These are phyloP conservation scores for Ctenomys sociabilis DNA, from an alignment of 2,113 vertebrate genomes.

Conservation along the genomic window DNA sequence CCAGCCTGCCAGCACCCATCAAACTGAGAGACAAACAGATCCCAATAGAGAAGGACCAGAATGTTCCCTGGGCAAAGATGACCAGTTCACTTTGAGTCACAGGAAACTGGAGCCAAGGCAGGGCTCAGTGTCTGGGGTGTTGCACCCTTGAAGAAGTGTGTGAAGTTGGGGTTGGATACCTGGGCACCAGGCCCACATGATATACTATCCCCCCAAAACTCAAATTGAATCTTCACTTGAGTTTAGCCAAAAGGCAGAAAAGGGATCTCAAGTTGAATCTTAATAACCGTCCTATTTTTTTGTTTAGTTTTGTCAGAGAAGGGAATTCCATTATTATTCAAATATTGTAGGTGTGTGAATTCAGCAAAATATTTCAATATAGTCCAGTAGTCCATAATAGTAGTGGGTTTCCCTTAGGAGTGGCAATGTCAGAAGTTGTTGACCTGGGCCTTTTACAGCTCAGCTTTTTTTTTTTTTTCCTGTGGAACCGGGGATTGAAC, in stretches of 20 bases:
- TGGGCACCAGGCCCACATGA: not conserved
- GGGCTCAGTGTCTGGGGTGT: not conserved
- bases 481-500: no score
- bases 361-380: no score
- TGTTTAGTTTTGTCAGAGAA: no score
- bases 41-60: not conserved
- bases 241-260: no score
- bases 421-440: no score
- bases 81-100: not conserved
- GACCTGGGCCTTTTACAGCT: no score
- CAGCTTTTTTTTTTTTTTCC: no score
- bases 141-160: not conserved
- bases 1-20: not conserved
- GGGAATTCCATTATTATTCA: no score
- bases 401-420: no score
- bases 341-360: no score
- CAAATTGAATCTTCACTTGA: not conserved
- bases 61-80: not conserved
- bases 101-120: constrained; percentile 17
- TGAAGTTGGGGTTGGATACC: not conserved
- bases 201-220: not conserved
- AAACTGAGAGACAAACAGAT: not conserved
- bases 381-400: no score
- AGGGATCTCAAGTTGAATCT: not conserved
- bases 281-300: not conserved